Evolutionary conservation across 2,797 vertebrate species (phyloP).

Genomic region (Perodicticus potto): DNA sequence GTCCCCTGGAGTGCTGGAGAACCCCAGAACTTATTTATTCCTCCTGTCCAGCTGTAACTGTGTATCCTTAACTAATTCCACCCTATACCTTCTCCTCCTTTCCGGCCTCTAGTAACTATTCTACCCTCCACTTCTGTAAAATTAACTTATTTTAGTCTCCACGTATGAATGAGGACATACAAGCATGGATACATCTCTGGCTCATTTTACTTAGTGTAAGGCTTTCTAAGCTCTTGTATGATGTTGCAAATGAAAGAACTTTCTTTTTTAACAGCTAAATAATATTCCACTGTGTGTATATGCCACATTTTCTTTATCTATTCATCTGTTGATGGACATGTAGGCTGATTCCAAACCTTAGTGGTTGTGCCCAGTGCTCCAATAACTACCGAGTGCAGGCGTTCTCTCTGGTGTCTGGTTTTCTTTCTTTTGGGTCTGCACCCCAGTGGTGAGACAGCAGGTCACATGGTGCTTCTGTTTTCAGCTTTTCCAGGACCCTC

Average conservation of each 20-base stretch:
- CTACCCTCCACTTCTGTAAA: neutral
- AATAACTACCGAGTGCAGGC: neutral
- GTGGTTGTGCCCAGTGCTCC: neutral
- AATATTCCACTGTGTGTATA: neutral
- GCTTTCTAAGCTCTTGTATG: neutral
- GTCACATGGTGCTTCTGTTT: neutral
- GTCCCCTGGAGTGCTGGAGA: neutral
- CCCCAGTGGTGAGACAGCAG: neutral
- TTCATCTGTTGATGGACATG: neutral
- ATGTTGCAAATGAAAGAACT: neutral
- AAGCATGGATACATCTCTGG: neutral
- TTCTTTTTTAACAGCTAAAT: neutral
- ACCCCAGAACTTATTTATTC: neutral
- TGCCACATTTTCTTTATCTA: neutral
- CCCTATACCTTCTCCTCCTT: neutral
- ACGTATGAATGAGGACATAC: too few species aligned
- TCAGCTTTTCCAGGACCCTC: neutral
- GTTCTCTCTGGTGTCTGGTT: neutral
- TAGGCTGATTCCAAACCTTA: neutral
- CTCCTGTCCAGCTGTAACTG: neutral
- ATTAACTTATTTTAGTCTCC: neutral
- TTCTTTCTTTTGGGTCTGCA: neutral
- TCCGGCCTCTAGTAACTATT: neutral
- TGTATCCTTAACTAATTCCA: neutral
- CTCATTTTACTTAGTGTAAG: neutral